Conservation (phyloP, 1,140 invertebrate genomes). For the Drosophila teissieri region DNA sequence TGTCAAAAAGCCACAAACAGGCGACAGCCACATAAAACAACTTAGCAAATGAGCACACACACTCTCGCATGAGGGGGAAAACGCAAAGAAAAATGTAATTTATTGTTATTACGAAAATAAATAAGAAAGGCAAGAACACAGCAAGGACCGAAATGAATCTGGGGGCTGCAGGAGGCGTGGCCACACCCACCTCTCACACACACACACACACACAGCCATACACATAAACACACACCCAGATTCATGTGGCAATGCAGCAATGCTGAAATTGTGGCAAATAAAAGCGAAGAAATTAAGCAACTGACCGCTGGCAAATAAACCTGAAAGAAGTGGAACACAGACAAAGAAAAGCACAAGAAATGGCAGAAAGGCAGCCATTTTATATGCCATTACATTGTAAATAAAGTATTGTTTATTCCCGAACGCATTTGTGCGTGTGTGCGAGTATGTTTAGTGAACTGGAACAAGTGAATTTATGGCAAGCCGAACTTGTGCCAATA, state of each 20-base stretch:
- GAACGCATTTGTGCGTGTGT: not conserved
- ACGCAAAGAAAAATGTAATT: slow-evolving; percentile 77
- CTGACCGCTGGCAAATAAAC: slow-evolving; percentile 75
- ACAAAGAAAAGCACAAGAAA: slow-evolving; percentile 23
- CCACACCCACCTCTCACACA: slow-evolving; percentile 42
- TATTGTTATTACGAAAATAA: slow-evolving; percentile 83
- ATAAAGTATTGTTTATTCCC: slow-evolving; percentile 79
- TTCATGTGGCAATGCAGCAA: slow-evolving; percentile 46
- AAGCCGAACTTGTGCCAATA: slow-evolving; percentile 53
- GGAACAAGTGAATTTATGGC: slow-evolving; percentile 55
- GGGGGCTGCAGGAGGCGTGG: slow-evolving; percentile 23
- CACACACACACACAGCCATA: slow-evolving; percentile 7
- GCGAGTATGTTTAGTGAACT: slow-evolving; percentile 33
- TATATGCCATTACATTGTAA: slow-evolving; percentile 81
- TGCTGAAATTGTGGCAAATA: slow-evolving; percentile 69
- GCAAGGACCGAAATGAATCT: slow-evolving; percentile 24
- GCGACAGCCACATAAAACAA: slow-evolving; percentile 80
- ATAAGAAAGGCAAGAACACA: slow-evolving; percentile 65
- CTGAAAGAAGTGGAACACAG: slow-evolving; percentile 30
- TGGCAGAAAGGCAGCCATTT: slow-evolving; percentile 68
- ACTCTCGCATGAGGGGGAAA: slow-evolving; percentile 31
- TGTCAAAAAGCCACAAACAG: slow-evolving; percentile 82
- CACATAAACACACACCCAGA: not conserved
- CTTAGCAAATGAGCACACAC: slow-evolving; percentile 73
- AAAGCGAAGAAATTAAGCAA: slow-evolving; percentile 80